A percentile compares a stretch with the other conserved stretches of the same genome.
Evolutionary conservation across 2,888 invertebrate species (phyloP).

Genomic region (Caenorhabditis afra): DNA sequence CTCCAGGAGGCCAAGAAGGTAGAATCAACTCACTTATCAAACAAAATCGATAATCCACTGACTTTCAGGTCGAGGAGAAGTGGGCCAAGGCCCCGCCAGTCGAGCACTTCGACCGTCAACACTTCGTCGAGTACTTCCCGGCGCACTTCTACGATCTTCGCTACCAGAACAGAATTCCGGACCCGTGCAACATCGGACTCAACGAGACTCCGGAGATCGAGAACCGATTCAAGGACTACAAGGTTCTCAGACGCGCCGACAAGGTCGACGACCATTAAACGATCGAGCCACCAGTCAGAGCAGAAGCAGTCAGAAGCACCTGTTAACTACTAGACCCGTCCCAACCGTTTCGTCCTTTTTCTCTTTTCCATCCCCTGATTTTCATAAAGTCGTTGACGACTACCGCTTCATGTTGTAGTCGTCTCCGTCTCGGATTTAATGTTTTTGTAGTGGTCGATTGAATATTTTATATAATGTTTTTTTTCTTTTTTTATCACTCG

Average conservation of each 20-base stretch:
- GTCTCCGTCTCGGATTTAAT: slow-evolving; percentile 11
- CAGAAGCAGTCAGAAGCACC: slow-evolving; percentile 15
- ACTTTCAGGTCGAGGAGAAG: slow-evolving; percentile 75
- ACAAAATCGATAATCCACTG: no score
- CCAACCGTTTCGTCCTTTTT: slow-evolving; percentile 25
- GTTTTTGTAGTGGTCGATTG: slow-evolving; percentile 28
- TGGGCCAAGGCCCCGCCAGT: slow-evolving; percentile 80
- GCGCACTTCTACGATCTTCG: slow-evolving; percentile 78
- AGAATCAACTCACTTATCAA: no score
- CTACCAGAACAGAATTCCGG: slow-evolving; percentile 76
- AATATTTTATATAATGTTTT: no score
- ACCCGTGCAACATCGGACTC: slow-evolving; percentile 76
- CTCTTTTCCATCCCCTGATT: slow-evolving; percentile 10
- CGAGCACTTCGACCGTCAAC: slow-evolving; percentile 78
- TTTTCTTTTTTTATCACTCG: no score
- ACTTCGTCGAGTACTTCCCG: slow-evolving; percentile 77
- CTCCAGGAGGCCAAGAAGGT: slow-evolving; percentile 79
- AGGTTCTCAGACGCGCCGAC: slow-evolving; percentile 78
- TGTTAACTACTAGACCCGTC: slow-evolving; percentile 43
- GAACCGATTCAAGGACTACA: slow-evolving; percentile 78
- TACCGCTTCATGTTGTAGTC: no score
- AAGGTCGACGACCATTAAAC: slow-evolving; percentile 78
- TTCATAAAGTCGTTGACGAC: no score
- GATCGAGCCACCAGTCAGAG: slow-evolving; percentile 3
- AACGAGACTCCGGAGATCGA: slow-evolving; percentile 76